A percentile compares a stretch with the other conserved stretches of the same genome.
phyloP scores from a whole-genome alignment of 2,888 invertebrate species.

The Heliconius aoede region DNA sequence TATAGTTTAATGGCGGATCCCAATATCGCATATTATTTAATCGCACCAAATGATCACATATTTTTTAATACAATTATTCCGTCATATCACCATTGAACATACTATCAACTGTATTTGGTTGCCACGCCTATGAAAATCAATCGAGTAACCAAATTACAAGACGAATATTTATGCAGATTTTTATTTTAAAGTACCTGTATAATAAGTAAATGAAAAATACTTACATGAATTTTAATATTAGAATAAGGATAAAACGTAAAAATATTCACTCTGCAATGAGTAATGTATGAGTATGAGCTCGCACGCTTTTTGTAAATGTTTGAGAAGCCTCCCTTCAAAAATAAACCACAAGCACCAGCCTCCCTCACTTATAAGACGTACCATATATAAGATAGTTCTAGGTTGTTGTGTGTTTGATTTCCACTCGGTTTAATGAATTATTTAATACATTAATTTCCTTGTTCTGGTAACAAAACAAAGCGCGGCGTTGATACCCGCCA shows the following conservation, averaged over 20 bases:
- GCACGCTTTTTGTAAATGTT: constrained; percentile 11
- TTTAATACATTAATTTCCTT: no score
- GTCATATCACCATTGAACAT: no score
- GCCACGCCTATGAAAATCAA: no score
- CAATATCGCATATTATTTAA: no score
- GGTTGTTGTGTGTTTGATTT: background rate
- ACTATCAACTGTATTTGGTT: no score
- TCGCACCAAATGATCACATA: no score
- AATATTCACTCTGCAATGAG: constrained; percentile 19
- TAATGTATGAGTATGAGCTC: constrained; percentile 23
- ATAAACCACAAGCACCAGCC: constrained; percentile 2
- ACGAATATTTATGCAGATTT: background rate
- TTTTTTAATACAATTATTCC: no score
- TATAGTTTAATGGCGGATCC: no score
- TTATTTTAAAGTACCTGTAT: background rate
- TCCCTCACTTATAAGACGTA: constrained; percentile 9
- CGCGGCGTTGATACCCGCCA: no score
- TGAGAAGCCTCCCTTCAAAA: background rate
- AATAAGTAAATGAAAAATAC: background rate
- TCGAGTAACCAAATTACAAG: background rate
- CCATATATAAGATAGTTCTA: constrained; percentile 6
- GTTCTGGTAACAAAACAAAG: no score
- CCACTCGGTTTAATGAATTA: background rate
- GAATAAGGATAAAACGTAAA: constrained; percentile 1
- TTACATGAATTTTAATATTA: constrained; percentile 12